Evolutionary conservation across 2,797 vertebrate genomes (phyloP), one percentile per base, ranked within the genome.

Genomic region (Phalanger gymnotis): DNA sequence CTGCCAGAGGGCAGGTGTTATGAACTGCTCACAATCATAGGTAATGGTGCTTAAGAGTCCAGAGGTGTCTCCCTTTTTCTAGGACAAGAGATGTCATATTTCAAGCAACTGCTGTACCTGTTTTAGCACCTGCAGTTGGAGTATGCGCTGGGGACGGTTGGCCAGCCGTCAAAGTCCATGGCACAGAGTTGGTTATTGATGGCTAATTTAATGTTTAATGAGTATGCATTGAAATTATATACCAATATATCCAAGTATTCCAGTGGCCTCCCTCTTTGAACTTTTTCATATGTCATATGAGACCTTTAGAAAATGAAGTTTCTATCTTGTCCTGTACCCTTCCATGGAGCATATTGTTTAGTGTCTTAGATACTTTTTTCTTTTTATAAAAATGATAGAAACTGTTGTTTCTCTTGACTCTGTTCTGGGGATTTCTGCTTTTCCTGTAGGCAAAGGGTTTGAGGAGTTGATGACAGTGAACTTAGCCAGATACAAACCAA

Each of bases 401-500:
- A 11, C 27, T 22, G 27, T 54, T 91, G 52, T 54, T 95, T 22
- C n/a, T 92, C 13, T n/a, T 95, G 47, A 66, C 52, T 47, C 90
- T 94, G 22, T 92, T 89, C 13, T 54, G 91, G 53, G 27, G 66
- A 81, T 92, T 55, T 34, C 22, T 90, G 22, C 52, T 94, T 97
- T 97, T 81, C 30, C 94, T 97, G 90, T 95, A 99, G 99, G 99
- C 34, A 99, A 98, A 94, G 99, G 99, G 53, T 99, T 99, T 98
- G 99, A 99, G 96, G 99, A 99, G 56, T 98, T 99, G 98, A 99
- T 99, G 99, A 99, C 99, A 1, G 99, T 99, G 96, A 99, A 99
- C 97, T 97, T 99, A 97, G 99, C 99, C 95, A 99, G 98, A 94
- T 99, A 99, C 96, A 99, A 98, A 98, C 99, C 99, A 93, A 99